A percentile compares a stretch with the other conserved stretches of the same genome.
Evolutionary conservation across 1,140 invertebrate genomes (phyloP).

Genomic region (Calycopis cecrops): DNA sequence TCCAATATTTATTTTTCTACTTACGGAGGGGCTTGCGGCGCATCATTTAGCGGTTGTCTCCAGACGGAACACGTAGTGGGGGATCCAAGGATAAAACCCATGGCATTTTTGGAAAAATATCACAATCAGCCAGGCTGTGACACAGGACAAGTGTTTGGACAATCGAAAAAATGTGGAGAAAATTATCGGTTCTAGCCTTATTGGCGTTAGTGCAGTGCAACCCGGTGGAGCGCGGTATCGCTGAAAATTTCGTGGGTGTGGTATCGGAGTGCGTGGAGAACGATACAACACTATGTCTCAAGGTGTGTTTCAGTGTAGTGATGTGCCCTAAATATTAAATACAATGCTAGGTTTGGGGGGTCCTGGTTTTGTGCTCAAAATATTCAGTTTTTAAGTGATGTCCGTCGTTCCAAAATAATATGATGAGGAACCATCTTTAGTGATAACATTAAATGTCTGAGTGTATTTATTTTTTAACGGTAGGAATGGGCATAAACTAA

Average conservation of each 20-base stretch:
- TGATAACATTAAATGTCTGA: no score
- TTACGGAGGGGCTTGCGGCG: slow-evolving; percentile 45
- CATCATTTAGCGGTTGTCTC: slow-evolving; percentile 53
- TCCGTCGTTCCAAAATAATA: no score
- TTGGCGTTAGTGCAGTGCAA: slow-evolving; percentile 49
- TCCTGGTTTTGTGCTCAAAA: no score
- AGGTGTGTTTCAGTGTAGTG: slow-evolving; percentile 55
- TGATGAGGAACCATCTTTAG: no score
- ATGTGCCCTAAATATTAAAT: slow-evolving; percentile 28
- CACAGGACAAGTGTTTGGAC: slow-evolving; percentile 32
- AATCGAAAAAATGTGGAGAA: slow-evolving; percentile 52
- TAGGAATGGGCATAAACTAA: no score
- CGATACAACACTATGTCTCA: slow-evolving; percentile 62
- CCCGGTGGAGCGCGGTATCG: slow-evolving; percentile 56
- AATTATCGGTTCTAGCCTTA: slow-evolving; percentile 46
- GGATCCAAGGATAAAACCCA: slow-evolving; percentile 64
- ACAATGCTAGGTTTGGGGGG: no score
- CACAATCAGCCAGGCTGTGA: slow-evolving; percentile 55
- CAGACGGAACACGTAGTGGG: slow-evolving; percentile 56
- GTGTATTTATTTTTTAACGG: no score
- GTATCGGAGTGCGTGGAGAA: slow-evolving; percentile 62
- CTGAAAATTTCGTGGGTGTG: slow-evolving; percentile 61
- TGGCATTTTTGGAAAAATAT: slow-evolving; percentile 59
- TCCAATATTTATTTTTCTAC: slow-evolving; percentile 71
- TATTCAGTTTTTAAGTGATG: no score